A percentile compares a stretch with the other conserved stretches of the same genome.
These are phyloP conservation scores for Rhaphigaster nebulosa DNA, from an alignment of 2,888 invertebrate species.

Conservation along the genomic window DNA sequence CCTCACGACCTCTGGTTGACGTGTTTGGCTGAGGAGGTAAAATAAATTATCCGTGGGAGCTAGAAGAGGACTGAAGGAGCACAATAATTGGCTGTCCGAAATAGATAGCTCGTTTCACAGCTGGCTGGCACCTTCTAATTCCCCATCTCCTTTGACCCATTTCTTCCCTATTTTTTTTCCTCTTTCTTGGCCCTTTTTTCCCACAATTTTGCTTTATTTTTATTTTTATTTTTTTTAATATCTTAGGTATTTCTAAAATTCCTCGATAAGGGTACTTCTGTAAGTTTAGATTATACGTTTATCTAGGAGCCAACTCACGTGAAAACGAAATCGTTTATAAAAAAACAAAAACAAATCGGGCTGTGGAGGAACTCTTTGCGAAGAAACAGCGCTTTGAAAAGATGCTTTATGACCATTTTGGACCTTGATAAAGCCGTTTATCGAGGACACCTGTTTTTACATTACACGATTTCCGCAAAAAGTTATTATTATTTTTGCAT, in stretches of 20 bases:
- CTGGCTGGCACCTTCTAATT: not conserved
- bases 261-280: not conserved
- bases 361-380: too few relatives aligned
- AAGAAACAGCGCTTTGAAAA: too few relatives aligned
- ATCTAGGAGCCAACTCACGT: too few relatives aligned
- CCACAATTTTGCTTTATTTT: not conserved
- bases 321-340: too few relatives aligned
- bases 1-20: not conserved
- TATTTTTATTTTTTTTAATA: not conserved
- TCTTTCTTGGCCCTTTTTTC: not conserved
- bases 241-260: not conserved
- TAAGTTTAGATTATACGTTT: too few relatives aligned
- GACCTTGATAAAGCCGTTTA: too few relatives aligned
- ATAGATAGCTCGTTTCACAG: slow-evolving; percentile 26
- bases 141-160: slow-evolving; percentile 26
- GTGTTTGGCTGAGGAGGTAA: not conserved
- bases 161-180: slow-evolving; percentile 12
- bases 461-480: too few relatives aligned
- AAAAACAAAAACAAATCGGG: too few relatives aligned
- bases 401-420: too few relatives aligned
- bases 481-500: too few relatives aligned
- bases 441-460: too few relatives aligned
- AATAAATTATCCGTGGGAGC: not conserved
- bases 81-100: slow-evolving; percentile 11
- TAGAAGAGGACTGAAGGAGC: not conserved